Conservation (phyloP, 2,797 vertebrate species). For the Muscicapa comitata region DNA sequence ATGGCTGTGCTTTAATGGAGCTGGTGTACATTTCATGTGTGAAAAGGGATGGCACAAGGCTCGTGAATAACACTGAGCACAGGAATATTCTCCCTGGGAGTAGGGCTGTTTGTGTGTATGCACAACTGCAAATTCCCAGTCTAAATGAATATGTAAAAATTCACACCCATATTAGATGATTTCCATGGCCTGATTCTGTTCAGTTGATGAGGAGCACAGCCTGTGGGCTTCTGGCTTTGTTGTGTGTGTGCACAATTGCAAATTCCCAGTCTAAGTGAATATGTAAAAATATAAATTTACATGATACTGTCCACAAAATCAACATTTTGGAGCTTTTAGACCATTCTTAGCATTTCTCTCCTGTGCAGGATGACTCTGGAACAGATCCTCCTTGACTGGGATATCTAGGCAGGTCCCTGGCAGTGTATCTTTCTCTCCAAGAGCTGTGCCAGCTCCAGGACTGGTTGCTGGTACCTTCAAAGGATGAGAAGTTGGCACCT, state of each 20-base stretch:
- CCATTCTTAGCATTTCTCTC: neutral
- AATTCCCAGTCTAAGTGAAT: neutral
- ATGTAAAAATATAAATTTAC: neutral
- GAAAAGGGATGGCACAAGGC: neutral
- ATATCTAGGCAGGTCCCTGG: neutral
- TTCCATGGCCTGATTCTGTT: too few relatives aligned
- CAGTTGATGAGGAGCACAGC: too few relatives aligned
- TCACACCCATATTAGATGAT: too few relatives aligned
- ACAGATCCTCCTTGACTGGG: neutral
- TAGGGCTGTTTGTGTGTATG: fast-evolving
- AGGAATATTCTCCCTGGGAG: neutral
- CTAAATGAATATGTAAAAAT: neutral
- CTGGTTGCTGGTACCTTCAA: slow-evolving; percentile 5
- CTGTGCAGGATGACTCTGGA: neutral
- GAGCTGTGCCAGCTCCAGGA: neutral
- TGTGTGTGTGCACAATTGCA: fast-evolving
- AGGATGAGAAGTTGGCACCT: slow-evolving; percentile 3
- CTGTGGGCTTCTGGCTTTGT: neutral
- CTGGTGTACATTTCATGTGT: neutral
- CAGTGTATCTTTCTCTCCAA: neutral
- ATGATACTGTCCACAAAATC: neutral
- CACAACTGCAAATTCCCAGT: neutral
- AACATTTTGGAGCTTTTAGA: neutral
- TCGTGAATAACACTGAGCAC: fast-evolving
- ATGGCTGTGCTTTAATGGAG: neutral